Evolutionary conservation across 2,888 invertebrate species (phyloP).

Genomic region (Criorhina ranunculi): DNA sequence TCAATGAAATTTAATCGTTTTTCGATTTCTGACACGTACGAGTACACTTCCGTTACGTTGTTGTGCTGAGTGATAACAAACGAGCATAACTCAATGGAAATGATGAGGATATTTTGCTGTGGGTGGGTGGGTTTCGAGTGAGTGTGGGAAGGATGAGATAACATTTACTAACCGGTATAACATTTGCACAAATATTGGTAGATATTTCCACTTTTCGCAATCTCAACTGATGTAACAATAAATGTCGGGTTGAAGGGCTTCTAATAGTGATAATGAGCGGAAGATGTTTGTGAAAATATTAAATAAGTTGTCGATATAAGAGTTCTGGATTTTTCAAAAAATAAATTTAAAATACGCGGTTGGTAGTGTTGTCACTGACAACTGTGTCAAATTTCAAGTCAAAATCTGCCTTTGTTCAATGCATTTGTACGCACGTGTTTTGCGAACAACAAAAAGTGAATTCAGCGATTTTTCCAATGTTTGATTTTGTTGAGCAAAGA

Average conservation of each 20-base stretch:
- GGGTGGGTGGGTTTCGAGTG: not conserved
- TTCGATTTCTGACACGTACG: constrained; percentile 38
- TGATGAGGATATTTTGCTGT: not conserved
- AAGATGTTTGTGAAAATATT: not conserved
- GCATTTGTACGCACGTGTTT: constrained; percentile 2
- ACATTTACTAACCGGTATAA: constrained; percentile 7
- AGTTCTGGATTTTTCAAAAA: too few species aligned
- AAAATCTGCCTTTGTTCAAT: not conserved
- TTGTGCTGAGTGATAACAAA: constrained; percentile 7
- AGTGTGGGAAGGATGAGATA: not conserved
- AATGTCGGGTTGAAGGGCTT: constrained; percentile 10
- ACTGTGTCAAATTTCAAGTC: not conserved
- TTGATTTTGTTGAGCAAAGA: not conserved
- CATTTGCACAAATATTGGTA: not conserved
- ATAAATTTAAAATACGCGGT: not conserved
- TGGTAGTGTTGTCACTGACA: not conserved
- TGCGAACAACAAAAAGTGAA: too few species aligned
- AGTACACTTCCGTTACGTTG: constrained; percentile 16
- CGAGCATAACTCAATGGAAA: not conserved
- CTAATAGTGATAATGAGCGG: not conserved
- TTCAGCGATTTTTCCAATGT: constrained; percentile 2
- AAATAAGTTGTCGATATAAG: not conserved
- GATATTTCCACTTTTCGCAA: constrained; percentile 4
- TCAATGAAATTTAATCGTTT: constrained; percentile 40
- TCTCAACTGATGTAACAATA: constrained; percentile 1